Evolutionary conservation across 2,888 invertebrate species (phyloP).

Genomic region (Sesia apiformis): DNA sequence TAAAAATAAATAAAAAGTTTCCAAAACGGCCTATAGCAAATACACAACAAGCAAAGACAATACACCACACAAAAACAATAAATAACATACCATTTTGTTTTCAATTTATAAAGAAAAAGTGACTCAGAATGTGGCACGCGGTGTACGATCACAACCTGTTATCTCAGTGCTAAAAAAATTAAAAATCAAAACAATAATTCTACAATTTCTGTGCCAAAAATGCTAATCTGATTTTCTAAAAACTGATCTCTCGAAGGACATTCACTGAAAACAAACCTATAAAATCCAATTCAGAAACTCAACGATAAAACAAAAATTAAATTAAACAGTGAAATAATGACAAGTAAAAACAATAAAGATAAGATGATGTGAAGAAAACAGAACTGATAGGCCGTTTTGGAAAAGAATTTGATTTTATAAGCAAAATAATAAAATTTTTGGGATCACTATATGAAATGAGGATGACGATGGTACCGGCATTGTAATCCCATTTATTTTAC

Average conservation of each 20-base stretch:
- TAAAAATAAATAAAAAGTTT: conserved; percentile 43
- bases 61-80: conserved; percentile 59
- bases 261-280: conserved; percentile 48
- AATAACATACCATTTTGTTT: conserved; percentile 48
- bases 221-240: conserved; percentile 56
- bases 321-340: conserved; percentile 53
- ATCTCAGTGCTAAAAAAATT: conserved; percentile 42
- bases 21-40: conserved; percentile 75
- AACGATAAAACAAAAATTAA: conserved; percentile 29
- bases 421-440: conserved; percentile 55
- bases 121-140: conserved; percentile 49
- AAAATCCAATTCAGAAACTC: conserved; percentile 29
- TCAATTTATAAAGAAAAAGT: conserved; percentile 38
- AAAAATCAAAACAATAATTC: conserved; percentile 52
- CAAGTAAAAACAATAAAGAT: conserved; percentile 47
- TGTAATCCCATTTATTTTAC: conserved; percentile 19
- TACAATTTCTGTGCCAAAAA: conserved; percentile 33
- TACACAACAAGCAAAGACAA: conserved; percentile 69
- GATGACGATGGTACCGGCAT: conserved; percentile 44
- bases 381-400: conserved; percentile 76
- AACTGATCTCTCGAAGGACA: conserved; percentile 75
- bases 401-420: conserved; percentile 62
- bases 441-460: conserved; percentile 54
- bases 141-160: conserved; percentile 42
- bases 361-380: conserved; percentile 54